Evolutionary conservation across 2,888 invertebrate genomes (phyloP).

Genomic region (Pandemis corylana): DNA sequence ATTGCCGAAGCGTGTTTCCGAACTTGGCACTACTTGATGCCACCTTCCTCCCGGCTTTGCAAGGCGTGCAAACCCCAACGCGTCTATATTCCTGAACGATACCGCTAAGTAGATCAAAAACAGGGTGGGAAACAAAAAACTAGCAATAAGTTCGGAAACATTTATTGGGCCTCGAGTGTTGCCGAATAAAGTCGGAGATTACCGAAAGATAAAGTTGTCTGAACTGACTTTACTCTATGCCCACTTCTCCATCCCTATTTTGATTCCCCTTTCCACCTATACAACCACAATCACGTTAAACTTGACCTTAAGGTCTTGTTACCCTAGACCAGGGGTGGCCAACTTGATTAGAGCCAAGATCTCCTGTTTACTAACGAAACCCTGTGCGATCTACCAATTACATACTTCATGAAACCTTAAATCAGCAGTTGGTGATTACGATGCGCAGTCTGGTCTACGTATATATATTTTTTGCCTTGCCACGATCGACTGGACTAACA

Average conservation of each 20-base stretch:
- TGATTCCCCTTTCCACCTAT: too few relatives aligned
- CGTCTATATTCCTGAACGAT: constrained; percentile 98
- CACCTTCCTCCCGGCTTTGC: constrained; percentile 96
- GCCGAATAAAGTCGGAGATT: background rate
- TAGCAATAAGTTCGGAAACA: background rate
- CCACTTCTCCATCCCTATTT: constrained; percentile 84
- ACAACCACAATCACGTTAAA: too few relatives aligned
- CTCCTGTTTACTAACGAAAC: too few relatives aligned
- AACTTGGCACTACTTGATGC: constrained; percentile 87
- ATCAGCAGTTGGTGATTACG: too few relatives aligned
- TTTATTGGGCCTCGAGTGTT: background rate
- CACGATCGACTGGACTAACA: too few relatives aligned
- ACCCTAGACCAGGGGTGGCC: too few relatives aligned
- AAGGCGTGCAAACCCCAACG: constrained; percentile 97
- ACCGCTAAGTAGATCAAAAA: constrained; percentile 97
- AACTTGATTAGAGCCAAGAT: too few relatives aligned
- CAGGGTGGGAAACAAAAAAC: constrained; percentile 86
- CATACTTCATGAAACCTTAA: too few relatives aligned
- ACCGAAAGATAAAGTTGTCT: background rate
- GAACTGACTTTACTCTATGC: constrained; percentile 87
- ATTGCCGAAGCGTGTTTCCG: background rate
- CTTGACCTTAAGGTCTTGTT: too few relatives aligned
- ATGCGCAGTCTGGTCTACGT: too few relatives aligned
- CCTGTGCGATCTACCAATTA: too few relatives aligned
- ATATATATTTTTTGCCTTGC: too few relatives aligned